Base-by-base conservation (phyloP, 2,113 vertebrate species). In the Pantherophis guttatus region DNA sequence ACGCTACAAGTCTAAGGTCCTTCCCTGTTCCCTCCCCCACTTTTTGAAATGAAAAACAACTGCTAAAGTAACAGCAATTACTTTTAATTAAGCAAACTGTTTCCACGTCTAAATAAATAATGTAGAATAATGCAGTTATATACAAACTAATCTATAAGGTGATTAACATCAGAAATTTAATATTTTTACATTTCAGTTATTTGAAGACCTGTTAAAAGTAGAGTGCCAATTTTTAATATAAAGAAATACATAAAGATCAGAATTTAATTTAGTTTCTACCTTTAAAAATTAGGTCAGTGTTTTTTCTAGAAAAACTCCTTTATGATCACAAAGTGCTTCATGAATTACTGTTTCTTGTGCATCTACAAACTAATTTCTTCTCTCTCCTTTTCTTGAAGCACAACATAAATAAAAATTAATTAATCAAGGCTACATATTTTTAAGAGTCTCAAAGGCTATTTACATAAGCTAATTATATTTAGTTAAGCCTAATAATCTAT, bases 171-270 rank as follows among this genome's bases (percentile, higher is more conserved):
- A 81, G 17, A 81, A 44, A 81, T 44, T 39, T 44, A 44, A 44
- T 88, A 54, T 88, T 88, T 55, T 88, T 88, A 88, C 52, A 87
- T 54, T 88, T 88, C 29, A 88, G 17, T 88, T 88, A 88, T 88
- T 88, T 54, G 26, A 54, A 88, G 86, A 54, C 24, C 11, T 70
- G 48, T 23, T 33, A 48, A 65, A 65, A 52, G 8, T 11, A 44
- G 33, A 13, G 3, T 62, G 39, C 13, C 57, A 50, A 59, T 89
- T 13, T 24, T 44, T 59, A 50, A 59, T 48, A 89, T 7, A 58
- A 89, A 58, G 8, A 57, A 58, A 39, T 23, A 58, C 19, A 29
- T 81, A 44, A 39, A 81, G 5, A 81, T 81, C 70, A 81, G 33
- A 81, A 81, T 81, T 81, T 39, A 39, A 81, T 39, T 81, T 81